Percentiles rank a stretch among this genome's conserved stretches.
Conservation (phyloP, 1,140 invertebrate species). For the Drusus annulatus region DNA sequence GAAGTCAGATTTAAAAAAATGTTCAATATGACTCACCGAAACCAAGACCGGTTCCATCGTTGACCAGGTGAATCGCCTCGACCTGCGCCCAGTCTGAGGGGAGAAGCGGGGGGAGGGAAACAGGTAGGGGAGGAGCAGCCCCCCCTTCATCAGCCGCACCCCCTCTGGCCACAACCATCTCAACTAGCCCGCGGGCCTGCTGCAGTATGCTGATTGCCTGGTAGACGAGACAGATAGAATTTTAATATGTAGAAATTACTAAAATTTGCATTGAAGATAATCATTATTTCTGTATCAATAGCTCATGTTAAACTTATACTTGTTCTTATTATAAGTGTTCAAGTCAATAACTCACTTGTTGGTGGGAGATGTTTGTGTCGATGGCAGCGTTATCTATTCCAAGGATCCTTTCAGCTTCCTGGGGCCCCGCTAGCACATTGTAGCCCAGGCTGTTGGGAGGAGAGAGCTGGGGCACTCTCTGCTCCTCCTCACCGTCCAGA, state of each 20-base stretch:
- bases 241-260: too few species aligned
- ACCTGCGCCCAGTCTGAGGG: constrained; percentile 93
- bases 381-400: constrained; percentile 90
- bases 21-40: constrained; percentile 78
- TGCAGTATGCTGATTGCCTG: constrained; percentile 87
- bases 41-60: constrained; percentile 95
- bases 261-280: too few species aligned
- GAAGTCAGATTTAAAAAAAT: too few species aligned
- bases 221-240: neutral
- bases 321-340: neutral
- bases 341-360: constrained; percentile 69
- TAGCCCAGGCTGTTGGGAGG: constrained; percentile 71
- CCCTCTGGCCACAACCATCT: constrained; percentile 79
- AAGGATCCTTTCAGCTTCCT: constrained; percentile 87
- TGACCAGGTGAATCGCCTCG: constrained; percentile 94
- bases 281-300: too few species aligned
- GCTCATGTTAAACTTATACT: too few species aligned
- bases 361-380: constrained; percentile 88
- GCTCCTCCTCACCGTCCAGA: constrained; percentile 72
- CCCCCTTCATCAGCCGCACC: constrained; percentile 36
- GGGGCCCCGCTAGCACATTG: constrained; percentile 59
- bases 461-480: constrained; percentile 75
- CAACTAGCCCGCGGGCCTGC: constrained; percentile 82
- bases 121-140: constrained; percentile 54
- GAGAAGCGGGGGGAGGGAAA: constrained; percentile 53